Evolutionary conservation across 2,113 vertebrate genomes (phyloP).

Genomic region (Scatophagus argus): DNA sequence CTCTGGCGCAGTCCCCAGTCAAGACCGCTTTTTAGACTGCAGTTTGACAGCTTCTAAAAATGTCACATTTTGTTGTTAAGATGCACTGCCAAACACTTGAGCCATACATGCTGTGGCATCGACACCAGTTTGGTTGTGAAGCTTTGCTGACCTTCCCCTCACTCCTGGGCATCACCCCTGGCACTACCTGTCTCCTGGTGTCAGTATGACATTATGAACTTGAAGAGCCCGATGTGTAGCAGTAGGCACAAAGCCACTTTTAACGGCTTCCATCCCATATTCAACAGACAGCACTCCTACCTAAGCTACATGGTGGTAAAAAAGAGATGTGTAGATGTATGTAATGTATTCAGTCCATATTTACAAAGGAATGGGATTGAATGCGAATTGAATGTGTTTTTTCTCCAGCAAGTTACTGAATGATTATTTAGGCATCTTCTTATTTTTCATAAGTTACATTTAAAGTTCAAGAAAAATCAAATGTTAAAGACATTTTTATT

Average conservation of each 20-base stretch:
- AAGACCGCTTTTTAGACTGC: slow-evolving; percentile 78
- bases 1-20: slow-evolving; percentile 78
- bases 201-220: slow-evolving; percentile 79
- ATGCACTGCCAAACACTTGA: slow-evolving; percentile 79
- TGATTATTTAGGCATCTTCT: too few species aligned
- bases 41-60: slow-evolving; percentile 83
- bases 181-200: slow-evolving; percentile 78
- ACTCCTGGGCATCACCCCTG: slow-evolving; percentile 80
- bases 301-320: slow-evolving; percentile 22
- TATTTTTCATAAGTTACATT: too few species aligned
- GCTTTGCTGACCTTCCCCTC: slow-evolving; percentile 77
- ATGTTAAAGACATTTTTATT: too few species aligned
- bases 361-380: too few species aligned
- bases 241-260: slow-evolving; percentile 67
- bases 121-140: slow-evolving; percentile 73
- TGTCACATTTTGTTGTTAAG: slow-evolving; percentile 82
- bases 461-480: too few species aligned
- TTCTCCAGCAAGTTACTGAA: neutral
- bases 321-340: slow-evolving; percentile 17
- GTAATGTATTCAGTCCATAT: neutral
- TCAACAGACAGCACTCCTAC: slow-evolving; percentile 23
- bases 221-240: slow-evolving; percentile 76
- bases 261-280: slow-evolving; percentile 49
- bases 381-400: too few species aligned
- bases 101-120: slow-evolving; percentile 76